Percentiles rank a stretch among this genome's conserved stretches.
These are phyloP conservation scores for Enteromius radiatus DNA, from an alignment of 2,797 vertebrate genomes.

Conservation along the genomic window DNA sequence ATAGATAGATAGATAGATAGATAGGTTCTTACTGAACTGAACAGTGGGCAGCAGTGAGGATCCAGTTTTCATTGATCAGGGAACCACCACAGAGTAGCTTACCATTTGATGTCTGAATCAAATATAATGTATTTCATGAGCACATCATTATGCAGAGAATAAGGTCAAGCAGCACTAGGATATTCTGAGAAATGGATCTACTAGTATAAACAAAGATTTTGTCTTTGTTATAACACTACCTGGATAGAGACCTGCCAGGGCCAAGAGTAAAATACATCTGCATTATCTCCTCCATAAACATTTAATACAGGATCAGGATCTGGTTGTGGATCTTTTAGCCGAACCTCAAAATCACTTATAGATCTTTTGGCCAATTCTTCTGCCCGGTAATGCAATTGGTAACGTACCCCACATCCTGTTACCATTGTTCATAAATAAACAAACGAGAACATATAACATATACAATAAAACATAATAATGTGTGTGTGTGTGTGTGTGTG, in stretches of 20 bases:
- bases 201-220: background rate
- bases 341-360: too few species aligned
- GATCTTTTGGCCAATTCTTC: constrained; percentile 74
- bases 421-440: constrained; percentile 7
- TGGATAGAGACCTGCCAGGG: constrained; percentile 91
- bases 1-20: background rate
- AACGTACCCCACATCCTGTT: constrained; percentile 82
- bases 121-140: background rate
- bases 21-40: constrained; percentile 75
- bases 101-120: constrained; percentile 71
- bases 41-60: constrained; percentile 87
- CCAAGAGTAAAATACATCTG: constrained; percentile 83
- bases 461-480: too few species aligned
- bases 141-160: background rate
- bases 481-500: too few species aligned
- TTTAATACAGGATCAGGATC: too few species aligned
- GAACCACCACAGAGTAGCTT: constrained; percentile 88
- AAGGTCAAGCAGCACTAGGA: background rate
- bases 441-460: background rate
- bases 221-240: constrained; percentile 66
- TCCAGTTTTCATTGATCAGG: constrained; percentile 83
- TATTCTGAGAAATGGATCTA: background rate
- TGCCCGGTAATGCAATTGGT: constrained; percentile 69
- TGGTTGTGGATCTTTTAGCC: too few species aligned
- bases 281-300: rapidly evolving